Conservation (phyloP, 2,113 vertebrate species). For the Glareola pratincola region DNA sequence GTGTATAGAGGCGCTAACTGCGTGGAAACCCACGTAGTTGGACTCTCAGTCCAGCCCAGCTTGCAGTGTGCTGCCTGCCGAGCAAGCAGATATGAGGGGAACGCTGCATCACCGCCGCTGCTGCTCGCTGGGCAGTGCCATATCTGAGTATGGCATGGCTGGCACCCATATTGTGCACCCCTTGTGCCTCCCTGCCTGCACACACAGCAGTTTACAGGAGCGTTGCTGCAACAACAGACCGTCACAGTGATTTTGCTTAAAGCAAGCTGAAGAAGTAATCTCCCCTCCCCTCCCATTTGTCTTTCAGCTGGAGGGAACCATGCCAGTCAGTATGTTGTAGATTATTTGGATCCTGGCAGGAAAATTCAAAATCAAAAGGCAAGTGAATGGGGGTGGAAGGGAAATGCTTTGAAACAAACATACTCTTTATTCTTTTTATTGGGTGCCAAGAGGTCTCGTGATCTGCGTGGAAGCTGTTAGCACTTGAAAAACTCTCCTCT, state of each 20-base stretch:
- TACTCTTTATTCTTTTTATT: conserved; percentile 1
- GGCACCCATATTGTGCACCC: fast-evolving
- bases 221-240: fast-evolving
- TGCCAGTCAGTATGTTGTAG: neutral
- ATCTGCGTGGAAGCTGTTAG: neutral
- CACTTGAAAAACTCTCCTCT: neutral
- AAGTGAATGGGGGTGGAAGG: neutral
- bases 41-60: neutral
- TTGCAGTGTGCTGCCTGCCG: neutral
- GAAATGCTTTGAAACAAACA: neutral
- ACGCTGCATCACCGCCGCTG: neutral
- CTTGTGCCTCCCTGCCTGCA: neutral
- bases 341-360: neutral
- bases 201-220: neutral
- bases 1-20: neutral
- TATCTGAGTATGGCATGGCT: neutral
- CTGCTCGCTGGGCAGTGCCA: neutral
- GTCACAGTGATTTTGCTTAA: neutral
- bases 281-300: neutral
- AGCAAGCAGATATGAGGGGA: neutral
- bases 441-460: neutral
- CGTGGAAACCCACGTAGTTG: neutral
- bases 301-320: conserved; percentile 23
- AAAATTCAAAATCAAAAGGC: conserved; percentile 11
- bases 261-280: neutral